These are phyloP conservation scores for Dione vanillae DNA, from an alignment of 2,888 invertebrate genomes.

Conservation along the genomic window DNA sequence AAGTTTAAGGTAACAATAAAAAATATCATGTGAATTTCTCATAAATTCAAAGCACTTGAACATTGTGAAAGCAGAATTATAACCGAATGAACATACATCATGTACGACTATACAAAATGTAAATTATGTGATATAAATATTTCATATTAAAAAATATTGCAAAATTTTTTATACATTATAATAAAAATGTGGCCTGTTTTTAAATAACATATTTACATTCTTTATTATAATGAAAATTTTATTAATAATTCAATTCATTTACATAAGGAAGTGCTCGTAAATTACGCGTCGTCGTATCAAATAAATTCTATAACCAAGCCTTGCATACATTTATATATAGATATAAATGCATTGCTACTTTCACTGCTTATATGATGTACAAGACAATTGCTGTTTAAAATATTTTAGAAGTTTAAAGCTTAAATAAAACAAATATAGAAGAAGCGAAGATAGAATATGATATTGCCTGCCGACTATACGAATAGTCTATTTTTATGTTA, in stretches of 20 bases:
- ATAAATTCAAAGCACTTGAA: not conserved
- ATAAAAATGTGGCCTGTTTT: not conserved
- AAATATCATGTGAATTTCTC: not conserved
- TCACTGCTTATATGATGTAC: slow-evolving; percentile 16
- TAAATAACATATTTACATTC: not conserved
- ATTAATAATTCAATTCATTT: not conserved
- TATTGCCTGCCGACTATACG: slow-evolving; percentile 1
- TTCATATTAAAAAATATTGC: too few relatives aligned
- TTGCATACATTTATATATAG: slow-evolving; percentile 1
- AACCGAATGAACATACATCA: not conserved
- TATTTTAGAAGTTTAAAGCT: too few relatives aligned
- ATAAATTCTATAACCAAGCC: slow-evolving; percentile 24
- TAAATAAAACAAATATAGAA: not conserved
- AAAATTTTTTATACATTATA: not conserved
- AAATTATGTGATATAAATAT: not conserved
- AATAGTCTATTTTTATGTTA: slow-evolving; percentile 13
- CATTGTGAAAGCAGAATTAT: not conserved
- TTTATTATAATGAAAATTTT: slow-evolving; percentile 1
- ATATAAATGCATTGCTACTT: slow-evolving; percentile 27
- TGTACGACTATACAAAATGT: not conserved
- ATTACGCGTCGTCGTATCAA: slow-evolving; percentile 26
- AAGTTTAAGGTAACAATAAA: not conserved
- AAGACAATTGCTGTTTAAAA: slow-evolving; percentile 14
- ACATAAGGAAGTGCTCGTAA: slow-evolving; percentile 27
- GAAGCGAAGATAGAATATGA: not conserved